A percentile compares a stretch with the other conserved stretches of the same genome.
Evolutionary conservation across 2,888 invertebrate species (phyloP).

Genomic region (Mesochorus sp.): DNA sequence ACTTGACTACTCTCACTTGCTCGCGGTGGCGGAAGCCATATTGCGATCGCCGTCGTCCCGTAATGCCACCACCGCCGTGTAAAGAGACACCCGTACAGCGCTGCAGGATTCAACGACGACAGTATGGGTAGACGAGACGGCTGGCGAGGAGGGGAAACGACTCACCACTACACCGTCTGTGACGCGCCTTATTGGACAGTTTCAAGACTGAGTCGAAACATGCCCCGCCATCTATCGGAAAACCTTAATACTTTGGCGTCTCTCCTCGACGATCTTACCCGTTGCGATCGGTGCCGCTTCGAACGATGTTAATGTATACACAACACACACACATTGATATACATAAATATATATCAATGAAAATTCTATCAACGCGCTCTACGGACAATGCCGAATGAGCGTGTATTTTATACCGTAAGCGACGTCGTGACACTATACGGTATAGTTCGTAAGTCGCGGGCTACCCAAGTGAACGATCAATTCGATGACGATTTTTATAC

Average conservation of each 20-base stretch:
- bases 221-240: slow-evolving; percentile 60
- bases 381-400: not conserved
- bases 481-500: not conserved
- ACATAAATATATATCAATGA: not conserved
- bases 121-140: slow-evolving; percentile 40
- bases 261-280: slow-evolving; percentile 34
- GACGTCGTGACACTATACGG: not conserved
- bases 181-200: slow-evolving; percentile 61
- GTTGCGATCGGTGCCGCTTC: not conserved
- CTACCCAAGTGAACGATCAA: slow-evolving; percentile 2
- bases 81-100: slow-evolving; percentile 48
- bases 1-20: slow-evolving; percentile 78
- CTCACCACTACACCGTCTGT: too few species aligned
- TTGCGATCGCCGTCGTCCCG: slow-evolving; percentile 76
- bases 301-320: not conserved
- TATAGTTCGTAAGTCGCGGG: not conserved
- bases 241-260: not conserved
- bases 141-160: slow-evolving; percentile 31
- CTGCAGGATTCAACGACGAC: slow-evolving; percentile 50
- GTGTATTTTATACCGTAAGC: slow-evolving; percentile 1
- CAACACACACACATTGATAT: not conserved
- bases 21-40: slow-evolving; percentile 81
- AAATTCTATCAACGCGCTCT: not conserved
- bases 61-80: slow-evolving; percentile 68
- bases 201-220: slow-evolving; percentile 49